These are phyloP conservation scores for Griposia aprilina DNA, from an alignment of 2,888 invertebrate species.

Conservation along the genomic window DNA sequence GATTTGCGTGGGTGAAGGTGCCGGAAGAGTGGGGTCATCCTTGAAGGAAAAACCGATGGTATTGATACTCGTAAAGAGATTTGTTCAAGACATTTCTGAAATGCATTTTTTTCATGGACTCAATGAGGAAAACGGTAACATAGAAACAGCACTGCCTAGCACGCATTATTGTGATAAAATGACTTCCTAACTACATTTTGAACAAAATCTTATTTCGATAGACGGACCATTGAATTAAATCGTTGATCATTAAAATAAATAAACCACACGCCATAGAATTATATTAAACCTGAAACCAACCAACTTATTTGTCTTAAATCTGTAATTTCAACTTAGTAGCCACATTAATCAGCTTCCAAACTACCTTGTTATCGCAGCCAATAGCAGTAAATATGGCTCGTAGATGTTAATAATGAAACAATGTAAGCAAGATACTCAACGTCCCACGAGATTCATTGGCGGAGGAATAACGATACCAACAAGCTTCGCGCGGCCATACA, in stretches of 20 bases:
- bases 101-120: no score
- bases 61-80: background rate
- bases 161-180: background rate
- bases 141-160: background rate
- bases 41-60: background rate
- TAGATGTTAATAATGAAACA: constrained; percentile 55
- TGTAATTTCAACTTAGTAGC: background rate
- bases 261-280: background rate
- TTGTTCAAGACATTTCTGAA: background rate
- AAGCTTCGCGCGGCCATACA: constrained; percentile 25
- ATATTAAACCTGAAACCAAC: background rate
- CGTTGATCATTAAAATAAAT: background rate
- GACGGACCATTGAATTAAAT: background rate
- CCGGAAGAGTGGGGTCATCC: constrained; percentile 6
- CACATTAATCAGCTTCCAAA: constrained; percentile 14
- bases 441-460: constrained; percentile 48
- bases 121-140: background rate
- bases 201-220: background rate
- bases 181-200: background rate
- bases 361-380: constrained; percentile 10
- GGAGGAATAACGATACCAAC: constrained; percentile 49
- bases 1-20: constrained; percentile 35
- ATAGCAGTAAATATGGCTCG: constrained; percentile 38
- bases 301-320: background rate
- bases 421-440: constrained; percentile 54